These are phyloP conservation scores for Artemia sp. DNA, from an alignment of 2,888 invertebrate species.

Conservation along the genomic window DNA sequence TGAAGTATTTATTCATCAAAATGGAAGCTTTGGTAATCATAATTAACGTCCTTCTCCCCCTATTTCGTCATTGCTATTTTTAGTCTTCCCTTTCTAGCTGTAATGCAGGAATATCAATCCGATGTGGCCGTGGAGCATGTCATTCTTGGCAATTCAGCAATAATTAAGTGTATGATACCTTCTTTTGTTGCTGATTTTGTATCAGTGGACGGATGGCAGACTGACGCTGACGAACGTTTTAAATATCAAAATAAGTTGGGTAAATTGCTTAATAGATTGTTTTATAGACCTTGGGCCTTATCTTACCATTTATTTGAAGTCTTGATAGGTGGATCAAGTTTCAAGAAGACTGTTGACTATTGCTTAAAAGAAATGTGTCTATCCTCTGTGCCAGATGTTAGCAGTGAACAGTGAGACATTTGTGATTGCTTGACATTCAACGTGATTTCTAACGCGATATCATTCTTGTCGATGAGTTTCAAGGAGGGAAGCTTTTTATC, in stretches of 20 bases:
- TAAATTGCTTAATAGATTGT: background rate
- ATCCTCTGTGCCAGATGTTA: no score
- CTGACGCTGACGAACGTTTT: constrained; percentile 40
- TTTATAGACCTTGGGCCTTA: no score
- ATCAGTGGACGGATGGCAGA: constrained; percentile 49
- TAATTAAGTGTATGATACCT: constrained; percentile 72
- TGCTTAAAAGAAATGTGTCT: no score
- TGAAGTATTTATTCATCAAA: constrained; percentile 35
- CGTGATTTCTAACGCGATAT: no score
- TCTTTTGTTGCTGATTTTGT: constrained; percentile 66
- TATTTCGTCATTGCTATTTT: no score
- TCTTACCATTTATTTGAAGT: no score
- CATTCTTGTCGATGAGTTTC: no score
- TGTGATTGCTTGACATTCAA: no score
- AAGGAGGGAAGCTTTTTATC: no score
- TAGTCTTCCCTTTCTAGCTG: constrained; percentile 43
- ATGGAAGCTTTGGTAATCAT: constrained; percentile 41
- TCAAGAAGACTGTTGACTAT: no score
- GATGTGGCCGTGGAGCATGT: constrained; percentile 81
- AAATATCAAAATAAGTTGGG: background rate
- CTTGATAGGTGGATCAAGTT: no score
- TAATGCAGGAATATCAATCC: constrained; percentile 71
- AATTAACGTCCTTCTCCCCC: background rate
- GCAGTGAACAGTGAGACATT: no score
- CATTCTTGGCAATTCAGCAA: constrained; percentile 68